A percentile compares a stretch with the other conserved stretches of the same genome.
Evolutionary conservation across 2,113 vertebrate species (phyloP).

Genomic region (Felis chaus): DNA sequence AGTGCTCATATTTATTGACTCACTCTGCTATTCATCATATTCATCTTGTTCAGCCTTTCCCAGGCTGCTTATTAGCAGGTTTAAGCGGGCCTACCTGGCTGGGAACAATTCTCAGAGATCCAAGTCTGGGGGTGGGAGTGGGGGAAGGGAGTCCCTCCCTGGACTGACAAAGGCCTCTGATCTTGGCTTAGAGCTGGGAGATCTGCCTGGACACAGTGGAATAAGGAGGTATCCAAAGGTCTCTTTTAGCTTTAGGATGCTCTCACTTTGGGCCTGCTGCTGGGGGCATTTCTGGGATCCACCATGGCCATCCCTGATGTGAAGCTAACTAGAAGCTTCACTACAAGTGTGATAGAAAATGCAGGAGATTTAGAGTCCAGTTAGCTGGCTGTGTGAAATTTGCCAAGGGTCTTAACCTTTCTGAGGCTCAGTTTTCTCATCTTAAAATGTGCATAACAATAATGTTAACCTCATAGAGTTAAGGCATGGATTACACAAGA

Average conservation of each 20-base stretch:
- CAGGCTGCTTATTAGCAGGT: constrained; percentile 37
- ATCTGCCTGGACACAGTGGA: background rate
- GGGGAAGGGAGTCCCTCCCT: background rate
- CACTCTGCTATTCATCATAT: constrained; percentile 24
- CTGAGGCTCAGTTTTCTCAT: constrained; percentile 2
- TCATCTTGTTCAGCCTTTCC: background rate
- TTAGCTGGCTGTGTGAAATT: background rate
- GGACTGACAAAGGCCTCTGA: background rate
- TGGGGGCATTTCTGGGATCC: background rate
- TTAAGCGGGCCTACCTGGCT: constrained; percentile 5
- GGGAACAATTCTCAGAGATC: constrained; percentile 9
- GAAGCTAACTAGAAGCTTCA: constrained; percentile 9
- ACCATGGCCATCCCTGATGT: background rate
- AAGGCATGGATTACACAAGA: background rate
- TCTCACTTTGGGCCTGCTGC: background rate
- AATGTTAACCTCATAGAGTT: background rate
- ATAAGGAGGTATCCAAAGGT: background rate
- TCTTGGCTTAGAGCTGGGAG: background rate
- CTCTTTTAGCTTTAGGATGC: constrained; percentile 1
- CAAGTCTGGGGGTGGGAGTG: background rate
- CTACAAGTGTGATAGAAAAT: background rate
- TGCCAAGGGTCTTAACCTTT: constrained; percentile 1
- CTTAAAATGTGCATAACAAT: background rate
- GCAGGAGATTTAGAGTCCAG: background rate
- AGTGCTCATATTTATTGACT: constrained; percentile 50